A percentile compares a stretch with the other conserved stretches of the same genome.
Conservation (phyloP, 2,113 vertebrate genomes). For the Prunella fulvescens region DNA sequence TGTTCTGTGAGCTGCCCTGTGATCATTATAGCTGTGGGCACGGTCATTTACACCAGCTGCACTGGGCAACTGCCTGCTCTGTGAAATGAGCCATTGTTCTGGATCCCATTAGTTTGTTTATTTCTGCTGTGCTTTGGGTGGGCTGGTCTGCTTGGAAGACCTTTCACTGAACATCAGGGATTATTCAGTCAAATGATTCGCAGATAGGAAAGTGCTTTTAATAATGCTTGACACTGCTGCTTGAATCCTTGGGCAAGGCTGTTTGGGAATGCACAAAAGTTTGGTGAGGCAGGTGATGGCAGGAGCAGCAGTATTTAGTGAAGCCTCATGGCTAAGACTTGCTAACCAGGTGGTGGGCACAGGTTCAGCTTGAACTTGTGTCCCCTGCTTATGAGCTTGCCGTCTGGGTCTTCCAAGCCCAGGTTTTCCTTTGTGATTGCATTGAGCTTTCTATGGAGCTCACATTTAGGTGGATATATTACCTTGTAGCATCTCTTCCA, state of each 20-base stretch:
- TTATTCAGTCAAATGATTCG: background rate
- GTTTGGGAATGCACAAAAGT: background rate
- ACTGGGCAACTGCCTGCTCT: conserved; percentile 34
- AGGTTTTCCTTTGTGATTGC: background rate
- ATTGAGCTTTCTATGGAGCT: background rate
- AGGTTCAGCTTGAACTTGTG: background rate
- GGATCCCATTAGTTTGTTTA: conserved; percentile 41
- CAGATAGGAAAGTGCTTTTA: conserved; percentile 13
- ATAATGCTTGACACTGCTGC: background rate
- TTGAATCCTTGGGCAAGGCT: background rate
- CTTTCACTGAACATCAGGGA: conserved; percentile 35
- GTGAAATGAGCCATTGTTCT: conserved; percentile 58
- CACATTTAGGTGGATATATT: background rate
- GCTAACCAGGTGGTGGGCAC: background rate
- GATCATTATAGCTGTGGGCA: conserved; percentile 30
- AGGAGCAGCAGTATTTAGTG: background rate
- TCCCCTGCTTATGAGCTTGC: background rate
- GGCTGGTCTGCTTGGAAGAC: conserved; percentile 21
- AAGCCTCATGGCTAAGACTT: background rate
- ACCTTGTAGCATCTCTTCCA: background rate
- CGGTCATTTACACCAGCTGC: conserved; percentile 51
- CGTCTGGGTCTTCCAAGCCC: background rate
- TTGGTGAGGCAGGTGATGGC: background rate
- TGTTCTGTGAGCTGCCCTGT: conserved; percentile 20
- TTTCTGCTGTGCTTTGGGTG: conserved; percentile 24